Percentiles rank a stretch among this genome's conserved stretches.
phyloP scores from a whole-genome alignment of 2,113 vertebrate species.

The Mus spicilegus region DNA sequence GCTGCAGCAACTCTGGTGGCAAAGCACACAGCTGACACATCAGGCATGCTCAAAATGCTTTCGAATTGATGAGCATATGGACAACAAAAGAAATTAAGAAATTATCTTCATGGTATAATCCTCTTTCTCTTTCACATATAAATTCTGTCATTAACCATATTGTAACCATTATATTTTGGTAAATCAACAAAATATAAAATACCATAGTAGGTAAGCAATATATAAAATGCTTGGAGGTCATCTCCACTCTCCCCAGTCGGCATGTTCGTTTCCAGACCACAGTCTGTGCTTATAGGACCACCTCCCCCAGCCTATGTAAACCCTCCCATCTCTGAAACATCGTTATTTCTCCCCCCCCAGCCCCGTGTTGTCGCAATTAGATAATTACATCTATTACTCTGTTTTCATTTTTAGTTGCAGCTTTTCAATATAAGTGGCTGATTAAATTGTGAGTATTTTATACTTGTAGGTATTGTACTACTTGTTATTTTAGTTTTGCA shows the following conservation, averaged over 20 bases:
- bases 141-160: not conserved
- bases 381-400: not conserved
- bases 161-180: not conserved
- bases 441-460: not conserved
- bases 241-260: no score
- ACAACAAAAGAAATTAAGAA: not conserved
- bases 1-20: no score
- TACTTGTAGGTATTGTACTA: not conserved
- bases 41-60: not conserved
- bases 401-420: not conserved
- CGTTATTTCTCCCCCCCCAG: not conserved
- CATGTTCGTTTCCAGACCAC: not conserved
- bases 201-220: no score
- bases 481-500: not conserved
- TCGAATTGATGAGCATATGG: not conserved
- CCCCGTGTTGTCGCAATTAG: no score
- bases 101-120: not conserved
- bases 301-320: not conserved
- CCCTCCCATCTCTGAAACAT: not conserved
- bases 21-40: not conserved
- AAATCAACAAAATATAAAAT: not conserved
- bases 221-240: not conserved
- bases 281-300: not conserved
- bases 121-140: conserved; percentile 20
- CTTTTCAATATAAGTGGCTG: not conserved